Conservation (phyloP, 2,113 vertebrate species). For the Ploceus nigricollis region DNA sequence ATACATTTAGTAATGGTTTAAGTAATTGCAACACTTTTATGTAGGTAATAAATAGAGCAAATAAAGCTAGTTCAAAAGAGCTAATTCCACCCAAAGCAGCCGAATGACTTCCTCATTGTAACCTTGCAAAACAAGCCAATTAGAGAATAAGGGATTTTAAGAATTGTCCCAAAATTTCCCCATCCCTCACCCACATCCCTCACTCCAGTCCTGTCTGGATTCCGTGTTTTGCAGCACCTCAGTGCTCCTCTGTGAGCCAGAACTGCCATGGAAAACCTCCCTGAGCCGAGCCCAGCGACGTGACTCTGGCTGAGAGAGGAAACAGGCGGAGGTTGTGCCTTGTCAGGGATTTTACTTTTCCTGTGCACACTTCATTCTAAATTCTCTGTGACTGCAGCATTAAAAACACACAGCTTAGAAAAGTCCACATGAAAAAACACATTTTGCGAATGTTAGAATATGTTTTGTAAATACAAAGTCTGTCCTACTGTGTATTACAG, state of each 20-base stretch:
- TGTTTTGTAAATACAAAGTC: neutral
- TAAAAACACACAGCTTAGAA: neutral
- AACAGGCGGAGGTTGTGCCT: neutral
- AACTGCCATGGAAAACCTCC: neutral
- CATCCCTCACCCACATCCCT: neutral
- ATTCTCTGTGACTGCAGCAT: neutral
- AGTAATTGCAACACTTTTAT: neutral
- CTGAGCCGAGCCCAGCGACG: neutral
- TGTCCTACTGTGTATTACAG: neutral
- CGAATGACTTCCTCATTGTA: neutral
- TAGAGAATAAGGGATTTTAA: neutral
- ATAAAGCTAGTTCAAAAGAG: neutral
- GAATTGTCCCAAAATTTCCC: neutral
- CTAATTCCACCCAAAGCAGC: neutral
- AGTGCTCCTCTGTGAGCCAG: neutral
- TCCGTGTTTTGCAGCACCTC: neutral
- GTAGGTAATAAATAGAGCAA: neutral
- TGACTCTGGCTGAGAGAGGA: neutral
- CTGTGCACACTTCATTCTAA: neutral
- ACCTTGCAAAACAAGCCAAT: neutral
- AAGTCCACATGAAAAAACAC: neutral
- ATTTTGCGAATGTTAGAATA: neutral
- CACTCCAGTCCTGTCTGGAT: neutral
- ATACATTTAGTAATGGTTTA: neutral
- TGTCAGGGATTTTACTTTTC: constrained; percentile 37